Base-by-base conservation (phyloP, 2,888 invertebrate genomes). In the Amphipyra berbera region DNA sequence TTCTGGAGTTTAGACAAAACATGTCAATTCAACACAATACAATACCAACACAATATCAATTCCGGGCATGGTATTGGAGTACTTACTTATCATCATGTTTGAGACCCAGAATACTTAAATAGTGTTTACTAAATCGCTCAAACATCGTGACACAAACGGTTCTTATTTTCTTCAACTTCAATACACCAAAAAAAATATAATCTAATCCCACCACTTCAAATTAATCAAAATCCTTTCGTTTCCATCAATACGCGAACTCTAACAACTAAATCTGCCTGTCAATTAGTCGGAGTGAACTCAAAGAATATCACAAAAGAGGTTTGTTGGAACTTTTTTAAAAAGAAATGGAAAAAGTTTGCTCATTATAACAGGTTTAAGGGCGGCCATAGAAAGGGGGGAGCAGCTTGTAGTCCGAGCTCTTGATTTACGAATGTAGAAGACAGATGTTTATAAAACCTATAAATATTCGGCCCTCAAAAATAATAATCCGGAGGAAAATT, bases 311-410 rank as follows among this genome's bases (percentile, higher is more conserved):
- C 80, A 82, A 88, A 86, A 85, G 85, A 77, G 74, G 76, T 76
- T 78, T 74, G 78, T 76, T 66, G 42, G 21, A 78, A 79, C 50
- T 78, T 79, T 59, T 85, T 76, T 74, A 83, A 84, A 87, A 89
- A 89, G 87, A 85, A 91, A 92, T 90, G 90, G 88, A 87, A 88
- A 91, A 92, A 93, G 83, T 92, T 93, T 82, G 76, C 89, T 91
- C 91, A 90, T 92, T 92, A 92, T 90, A 90, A 87, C 85, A 85
- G 88, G 88, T 90, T 92, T 91, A 90, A 87, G 86, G 80, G 76
- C 76, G 79, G 78, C 61, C 59, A 72, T 54, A 73, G 78, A 76
- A 71, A 68, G 67, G 70, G 71, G 73, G 73, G 50, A 68, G 53
- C 52, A 59, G 44, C 64, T 60, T 67, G 62, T 77, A 78, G 68